Percentiles rank a stretch among this genome's conserved stretches.
Conservation (phyloP, 2,888 invertebrate genomes). For the Ptychoptera contaminata region DNA sequence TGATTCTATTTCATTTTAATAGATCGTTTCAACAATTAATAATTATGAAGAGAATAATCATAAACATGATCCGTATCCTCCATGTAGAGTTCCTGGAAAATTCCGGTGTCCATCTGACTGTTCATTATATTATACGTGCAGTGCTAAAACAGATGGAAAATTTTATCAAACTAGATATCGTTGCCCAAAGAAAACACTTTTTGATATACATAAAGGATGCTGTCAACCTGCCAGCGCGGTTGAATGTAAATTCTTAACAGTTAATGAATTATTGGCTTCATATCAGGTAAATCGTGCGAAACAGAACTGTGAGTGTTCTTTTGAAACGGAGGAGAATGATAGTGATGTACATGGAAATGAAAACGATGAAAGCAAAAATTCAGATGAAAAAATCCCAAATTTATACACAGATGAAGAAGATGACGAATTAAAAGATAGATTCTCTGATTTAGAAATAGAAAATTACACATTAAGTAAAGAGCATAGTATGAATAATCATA, state of each 20-base stretch:
- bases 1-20: not conserved
- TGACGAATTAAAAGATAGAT: too few relatives aligned
- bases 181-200: constrained; percentile 17
- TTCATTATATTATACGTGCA: constrained; percentile 30
- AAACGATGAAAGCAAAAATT: too few relatives aligned
- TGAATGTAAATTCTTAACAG: constrained; percentile 9
- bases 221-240: constrained; percentile 14
- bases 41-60: not conserved
- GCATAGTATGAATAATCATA: too few relatives aligned
- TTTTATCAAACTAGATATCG: constrained; percentile 25
- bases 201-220: constrained; percentile 12
- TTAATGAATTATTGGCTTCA: constrained; percentile 3
- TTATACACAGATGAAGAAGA: too few relatives aligned
- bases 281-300: too few relatives aligned
- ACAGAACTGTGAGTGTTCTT: too few relatives aligned
- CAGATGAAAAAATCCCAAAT: too few relatives aligned
- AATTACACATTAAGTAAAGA: too few relatives aligned
- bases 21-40: not conserved
- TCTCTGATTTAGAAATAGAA: too few relatives aligned
- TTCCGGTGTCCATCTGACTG: constrained; percentile 28
- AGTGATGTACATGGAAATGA: too few relatives aligned
- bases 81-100: constrained; percentile 23
- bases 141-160: constrained; percentile 19
- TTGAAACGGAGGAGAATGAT: too few relatives aligned
- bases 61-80: constrained; percentile 21